These are phyloP conservation scores for Synanthedon andrenaeformis DNA, from an alignment of 2,888 invertebrate genomes.

Conservation along the genomic window DNA sequence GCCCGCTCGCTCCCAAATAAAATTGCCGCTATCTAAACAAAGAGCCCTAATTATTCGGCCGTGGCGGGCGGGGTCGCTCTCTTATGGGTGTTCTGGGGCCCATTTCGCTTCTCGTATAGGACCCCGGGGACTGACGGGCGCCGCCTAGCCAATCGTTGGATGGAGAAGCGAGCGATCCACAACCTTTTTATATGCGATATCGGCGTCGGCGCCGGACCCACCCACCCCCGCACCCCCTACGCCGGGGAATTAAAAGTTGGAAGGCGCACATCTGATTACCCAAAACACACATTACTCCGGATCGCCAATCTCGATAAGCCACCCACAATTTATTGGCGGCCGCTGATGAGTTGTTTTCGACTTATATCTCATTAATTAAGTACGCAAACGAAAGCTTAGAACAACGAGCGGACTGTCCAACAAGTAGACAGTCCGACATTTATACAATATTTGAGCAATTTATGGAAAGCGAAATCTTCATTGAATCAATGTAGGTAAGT, in stretches of 20 bases:
- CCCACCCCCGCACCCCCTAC: conserved; percentile 27
- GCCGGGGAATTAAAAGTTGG: conserved; percentile 62
- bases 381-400: background rate
- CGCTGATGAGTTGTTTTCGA: conserved; percentile 46
- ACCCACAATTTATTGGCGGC: conserved; percentile 49
- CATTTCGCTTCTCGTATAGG: conserved; percentile 76
- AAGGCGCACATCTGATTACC: conserved; percentile 63
- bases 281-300: conserved; percentile 55
- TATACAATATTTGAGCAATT: too few relatives aligned
- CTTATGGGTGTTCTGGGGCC: conserved; percentile 78
- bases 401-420: background rate
- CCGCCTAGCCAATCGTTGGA: conserved; percentile 75
- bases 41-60: conserved; percentile 76
- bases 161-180: conserved; percentile 67
- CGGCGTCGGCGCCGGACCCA: conserved; percentile 53
- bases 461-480: too few relatives aligned
- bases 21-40: conserved; percentile 73
- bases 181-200: conserved; percentile 70
- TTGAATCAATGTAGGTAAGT: too few relatives aligned
- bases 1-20: conserved; percentile 71
- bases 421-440: background rate
- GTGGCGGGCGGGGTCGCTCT: conserved; percentile 76
- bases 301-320: conserved; percentile 59
- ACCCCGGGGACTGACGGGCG: conserved; percentile 71
- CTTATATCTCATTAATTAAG: conserved; percentile 11